Evolutionary conservation across 2,797 vertebrate genomes (phyloP), one percentile per base, ranked within the genome.

Genomic region (Paedocypris micromegethes): DNA sequence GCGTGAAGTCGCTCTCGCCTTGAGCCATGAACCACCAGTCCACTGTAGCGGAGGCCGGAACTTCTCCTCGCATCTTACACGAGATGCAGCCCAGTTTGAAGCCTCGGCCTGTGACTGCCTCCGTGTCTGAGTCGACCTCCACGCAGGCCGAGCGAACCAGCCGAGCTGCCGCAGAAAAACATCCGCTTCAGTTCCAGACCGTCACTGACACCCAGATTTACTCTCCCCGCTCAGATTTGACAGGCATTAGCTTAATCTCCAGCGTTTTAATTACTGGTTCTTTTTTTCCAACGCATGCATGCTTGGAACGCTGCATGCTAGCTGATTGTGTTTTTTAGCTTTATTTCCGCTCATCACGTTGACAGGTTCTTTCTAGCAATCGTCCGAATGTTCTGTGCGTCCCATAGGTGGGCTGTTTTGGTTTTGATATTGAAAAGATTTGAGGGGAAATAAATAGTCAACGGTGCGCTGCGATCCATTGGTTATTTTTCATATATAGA

Each of bases 71-170:
- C 73, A 72, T 88, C 83, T 97, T 97, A 82, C 94, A 96, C 61
- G 94, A 96, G 87, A 96, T 92, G 80, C 94, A 97, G 58, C 91
- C 89, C 70, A 97, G 85, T 72, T 93, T 95, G 83, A 97, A 95
- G 6, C 87, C 86, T 0, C 52, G 3, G 0, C 92, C 93, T 0
- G 82, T 84, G 65, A 94, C 94, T 0, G 94, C 94, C 83, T 96
- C 92, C 0, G 92, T 93, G 72, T 94, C 91, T 0, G 94, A 92
- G 53, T 93, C 93, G 76, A 95, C 93, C 81, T 97, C 94, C 49
- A 94, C 93, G 45, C 94, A 97, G 38, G 93, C 94, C 2, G 85
- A 88, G 2, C 80, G 79, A 58, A 86, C 84, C 7, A 75, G 81
- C 44, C 81, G 76, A 55, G 81, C 88, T 88, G 74, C 23, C 23